phyloP scores from a whole-genome alignment of 1,140 invertebrate genomes.

The Melitaea cinxia region DNA sequence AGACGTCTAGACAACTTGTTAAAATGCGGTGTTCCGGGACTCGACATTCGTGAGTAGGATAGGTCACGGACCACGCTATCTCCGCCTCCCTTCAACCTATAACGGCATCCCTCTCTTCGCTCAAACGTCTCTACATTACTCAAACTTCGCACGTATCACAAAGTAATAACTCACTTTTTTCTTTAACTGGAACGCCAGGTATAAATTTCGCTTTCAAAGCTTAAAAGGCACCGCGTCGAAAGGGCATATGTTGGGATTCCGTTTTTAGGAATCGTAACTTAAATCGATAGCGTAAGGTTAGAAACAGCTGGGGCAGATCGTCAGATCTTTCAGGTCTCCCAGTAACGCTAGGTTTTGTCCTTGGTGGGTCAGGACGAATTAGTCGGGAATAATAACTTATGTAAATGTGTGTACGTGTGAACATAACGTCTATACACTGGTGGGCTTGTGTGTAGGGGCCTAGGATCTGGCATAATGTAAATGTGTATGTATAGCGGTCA shows the following conservation, averaged over 20 bases:
- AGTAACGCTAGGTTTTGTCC: conserved; percentile 62
- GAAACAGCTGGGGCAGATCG: conserved; percentile 20
- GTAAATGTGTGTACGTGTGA: conserved; percentile 70
- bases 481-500: conserved; percentile 18
- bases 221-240: conserved; percentile 37
- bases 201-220: conserved; percentile 80
- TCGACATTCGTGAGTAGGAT: conserved; percentile 80
- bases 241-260: conserved; percentile 37
- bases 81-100: conserved; percentile 51
- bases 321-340: conserved; percentile 67
- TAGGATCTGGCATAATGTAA: conserved; percentile 15
- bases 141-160: conserved; percentile 46
- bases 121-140: conserved; percentile 27
- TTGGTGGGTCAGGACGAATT: conserved; percentile 77
- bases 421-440: conserved; percentile 45
- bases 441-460: conserved; percentile 42
- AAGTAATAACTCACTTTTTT: conserved; percentile 41
- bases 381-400: conserved; percentile 80
- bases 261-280: conserved; percentile 31
- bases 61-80: conserved; percentile 75
- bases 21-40: conserved; percentile 76
- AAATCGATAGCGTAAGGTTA: conserved; percentile 23
- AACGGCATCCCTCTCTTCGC: conserved; percentile 45
- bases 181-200: conserved; percentile 46
- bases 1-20: conserved; percentile 76